Evolutionary conservation across 1,140 invertebrate species (phyloP), one percentile per base, ranked within the genome.

Genomic region (Calliphora vicina): DNA sequence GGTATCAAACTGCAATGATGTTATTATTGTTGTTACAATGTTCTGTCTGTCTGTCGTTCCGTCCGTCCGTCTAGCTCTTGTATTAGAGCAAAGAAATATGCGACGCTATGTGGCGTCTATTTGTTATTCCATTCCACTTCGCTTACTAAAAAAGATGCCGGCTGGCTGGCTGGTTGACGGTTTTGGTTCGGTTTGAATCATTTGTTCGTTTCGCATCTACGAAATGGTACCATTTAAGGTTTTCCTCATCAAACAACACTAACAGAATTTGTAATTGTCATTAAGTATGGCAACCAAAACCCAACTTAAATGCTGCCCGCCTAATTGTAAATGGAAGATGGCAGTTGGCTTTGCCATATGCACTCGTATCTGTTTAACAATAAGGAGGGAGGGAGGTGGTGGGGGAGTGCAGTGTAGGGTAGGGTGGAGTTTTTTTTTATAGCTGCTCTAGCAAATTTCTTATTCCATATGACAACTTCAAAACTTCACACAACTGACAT

Each of bases 171-270:
- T 57, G 61, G 20, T 23, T 67, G 35, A 35, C 45, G 45, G 8
- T 50, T 50, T 50, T 50, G 45, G 45, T 50, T 50, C 45, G 45
- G 42, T 50, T 50, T 50, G 35, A 35, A 35, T 35, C 35, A 35
- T 35, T 35, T 35, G 35, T 35, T 35, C 35, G 72, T 27, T 74
- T 74, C 72, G 72, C 72, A 74, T 74, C 25, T 74, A 26, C 72
- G 72, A 74, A 74, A 74, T 74, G 25, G 72, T 74, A 35, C 72
- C 72, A 27, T 74, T 35, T 74, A 74, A 74, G 72, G 72, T 74
- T 74, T 74, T n/a, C 13, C 27, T 72, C 17, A 35, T 74, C 26
- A 17, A 29, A 29, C 71, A 73, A 73, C 35, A 35, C 35, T 2
- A 35, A 35, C 5, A 35, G 35, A 35, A 35, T 35, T 35, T 35